These are phyloP conservation scores for Amphiprion percula DNA, from an alignment of 2,113 vertebrate species.

Conservation along the genomic window DNA sequence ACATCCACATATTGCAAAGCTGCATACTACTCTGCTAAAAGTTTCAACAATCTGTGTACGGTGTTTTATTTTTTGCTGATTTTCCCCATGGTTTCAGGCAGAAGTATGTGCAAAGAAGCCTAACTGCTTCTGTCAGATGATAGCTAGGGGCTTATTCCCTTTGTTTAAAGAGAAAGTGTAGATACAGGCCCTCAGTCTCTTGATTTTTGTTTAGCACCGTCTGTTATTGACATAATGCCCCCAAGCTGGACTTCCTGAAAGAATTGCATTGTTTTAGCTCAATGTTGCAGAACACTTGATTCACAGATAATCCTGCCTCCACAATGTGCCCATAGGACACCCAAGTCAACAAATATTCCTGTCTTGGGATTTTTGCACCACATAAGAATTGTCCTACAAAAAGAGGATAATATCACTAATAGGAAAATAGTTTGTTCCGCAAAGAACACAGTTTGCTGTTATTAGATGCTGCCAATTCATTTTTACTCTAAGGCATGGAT, in stretches of 20 bases:
- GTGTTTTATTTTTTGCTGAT: neutral
- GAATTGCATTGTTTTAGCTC: neutral
- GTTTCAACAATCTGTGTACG: neutral
- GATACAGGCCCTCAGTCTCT: neutral
- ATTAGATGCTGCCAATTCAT: no score
- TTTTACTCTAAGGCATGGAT: no score
- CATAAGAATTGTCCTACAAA: no score
- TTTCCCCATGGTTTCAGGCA: neutral
- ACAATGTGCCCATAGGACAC: no score
- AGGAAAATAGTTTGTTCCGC: no score
- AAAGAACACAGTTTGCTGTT: no score
- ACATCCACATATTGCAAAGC: neutral
- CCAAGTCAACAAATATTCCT: no score
- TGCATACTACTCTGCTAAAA: neutral
- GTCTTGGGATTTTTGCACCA: no score
- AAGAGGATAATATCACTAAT: no score
- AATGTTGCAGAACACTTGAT: neutral
- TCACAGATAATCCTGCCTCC: no score
- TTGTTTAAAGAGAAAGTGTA: neutral
- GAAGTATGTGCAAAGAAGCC: neutral
- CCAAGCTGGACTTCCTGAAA: slow-evolving; percentile 1
- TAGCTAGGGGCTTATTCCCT: neutral
- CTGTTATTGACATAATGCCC: neutral
- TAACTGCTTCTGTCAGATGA: neutral
- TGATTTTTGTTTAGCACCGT: neutral